These are phyloP conservation scores for Capitella teleta DNA, from an alignment of 1,140 invertebrate genomes.

Conservation along the genomic window DNA sequence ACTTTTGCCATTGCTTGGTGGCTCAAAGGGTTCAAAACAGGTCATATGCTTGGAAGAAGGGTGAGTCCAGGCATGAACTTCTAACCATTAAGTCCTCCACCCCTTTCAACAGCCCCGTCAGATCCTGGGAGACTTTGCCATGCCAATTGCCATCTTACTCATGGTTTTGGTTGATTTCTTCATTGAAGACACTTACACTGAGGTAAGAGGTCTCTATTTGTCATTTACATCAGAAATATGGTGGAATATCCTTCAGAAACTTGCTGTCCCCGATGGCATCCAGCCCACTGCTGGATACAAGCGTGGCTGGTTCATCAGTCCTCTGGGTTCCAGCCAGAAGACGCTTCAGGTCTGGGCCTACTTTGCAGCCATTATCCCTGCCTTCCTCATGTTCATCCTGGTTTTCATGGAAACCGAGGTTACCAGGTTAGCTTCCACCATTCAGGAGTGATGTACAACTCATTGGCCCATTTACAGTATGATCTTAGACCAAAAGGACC, in stretches of 20 bases:
- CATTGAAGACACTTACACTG: slow-evolving; percentile 10
- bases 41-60: slow-evolving; percentile 84
- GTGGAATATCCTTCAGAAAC: slow-evolving; percentile 92
- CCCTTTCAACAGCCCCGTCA: slow-evolving; percentile 22
- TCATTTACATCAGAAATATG: too few species aligned
- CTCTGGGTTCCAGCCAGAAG: slow-evolving; percentile 49
- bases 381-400: slow-evolving; percentile 86
- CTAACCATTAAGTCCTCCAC: too few species aligned
- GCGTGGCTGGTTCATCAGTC: slow-evolving; percentile 82
- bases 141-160: slow-evolving; percentile 43
- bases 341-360: slow-evolving; percentile 77
- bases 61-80: too few species aligned
- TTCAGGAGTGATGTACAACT: not conserved
- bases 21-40: slow-evolving; percentile 82
- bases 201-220: too few species aligned
- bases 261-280: slow-evolving; percentile 67
- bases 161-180: slow-evolving; percentile 37
- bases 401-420: slow-evolving; percentile 99
- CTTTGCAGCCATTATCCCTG: slow-evolving; percentile 72
- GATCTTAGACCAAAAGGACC: slow-evolving; percentile 95
- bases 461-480: too few species aligned
- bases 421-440: slow-evolving; percentile 64
- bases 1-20: slow-evolving; percentile 91
- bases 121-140: slow-evolving; percentile 44
- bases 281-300: slow-evolving; percentile 50